A percentile compares a stretch with the other conserved stretches of the same genome.
phyloP scores from a whole-genome alignment of 2,888 invertebrate genomes.

The Lymantria dispar region DNA sequence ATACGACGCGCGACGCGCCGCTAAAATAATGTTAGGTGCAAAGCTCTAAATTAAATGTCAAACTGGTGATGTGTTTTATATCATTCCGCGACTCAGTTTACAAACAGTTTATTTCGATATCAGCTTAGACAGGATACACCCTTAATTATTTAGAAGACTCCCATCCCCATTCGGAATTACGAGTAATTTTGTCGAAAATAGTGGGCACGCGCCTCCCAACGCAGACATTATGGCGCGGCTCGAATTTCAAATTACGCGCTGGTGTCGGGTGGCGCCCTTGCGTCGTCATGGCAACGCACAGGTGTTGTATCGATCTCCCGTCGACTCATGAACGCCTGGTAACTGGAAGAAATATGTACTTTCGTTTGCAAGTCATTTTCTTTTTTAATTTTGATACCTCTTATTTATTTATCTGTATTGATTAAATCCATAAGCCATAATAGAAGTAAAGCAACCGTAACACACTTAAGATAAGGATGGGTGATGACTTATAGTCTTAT shows the following conservation, averaged over 20 bases:
- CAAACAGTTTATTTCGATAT: slow-evolving; percentile 24
- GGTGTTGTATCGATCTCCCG: slow-evolving; percentile 74
- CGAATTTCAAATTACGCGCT: slow-evolving; percentile 80
- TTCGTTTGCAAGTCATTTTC: slow-evolving; percentile 1
- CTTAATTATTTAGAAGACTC: slow-evolving; percentile 47
- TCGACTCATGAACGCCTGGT: slow-evolving; percentile 47
- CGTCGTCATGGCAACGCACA: slow-evolving; percentile 74
- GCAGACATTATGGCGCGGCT: slow-evolving; percentile 75
- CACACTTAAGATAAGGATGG: no score
- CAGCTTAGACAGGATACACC: slow-evolving; percentile 35
- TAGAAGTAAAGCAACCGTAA: no score
- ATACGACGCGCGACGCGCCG: neutral
- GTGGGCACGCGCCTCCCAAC: slow-evolving; percentile 52
- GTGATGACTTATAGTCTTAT: no score
- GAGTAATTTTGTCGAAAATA: slow-evolving; percentile 63
- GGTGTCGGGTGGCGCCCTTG: slow-evolving; percentile 78
- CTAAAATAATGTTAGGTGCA: neutral
- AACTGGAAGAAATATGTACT: slow-evolving; percentile 18
- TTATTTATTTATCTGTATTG: no score
- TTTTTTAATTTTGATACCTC: neutral
- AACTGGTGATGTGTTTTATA: slow-evolving; percentile 26
- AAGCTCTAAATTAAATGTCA: slow-evolving; percentile 1
- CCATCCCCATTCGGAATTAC: slow-evolving; percentile 60
- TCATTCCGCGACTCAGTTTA: slow-evolving; percentile 33
- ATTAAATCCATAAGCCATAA: no score